A percentile compares a stretch with the other conserved stretches of the same genome.
Evolutionary conservation across 2,113 vertebrate species (phyloP).

Genomic region (Brevimyrus niger): DNA sequence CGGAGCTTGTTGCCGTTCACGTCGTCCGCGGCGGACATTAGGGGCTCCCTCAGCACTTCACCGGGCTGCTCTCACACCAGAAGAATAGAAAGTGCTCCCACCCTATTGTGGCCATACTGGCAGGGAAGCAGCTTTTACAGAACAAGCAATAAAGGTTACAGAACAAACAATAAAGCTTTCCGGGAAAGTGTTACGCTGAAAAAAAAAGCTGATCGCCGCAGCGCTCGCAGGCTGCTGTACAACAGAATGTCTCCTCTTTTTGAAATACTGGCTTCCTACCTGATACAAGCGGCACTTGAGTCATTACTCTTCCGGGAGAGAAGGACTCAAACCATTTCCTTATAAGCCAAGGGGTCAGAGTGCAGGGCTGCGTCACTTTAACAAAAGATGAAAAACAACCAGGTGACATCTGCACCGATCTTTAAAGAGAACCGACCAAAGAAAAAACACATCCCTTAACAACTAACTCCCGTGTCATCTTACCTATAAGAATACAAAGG

Average conservation of each 20-base stretch:
- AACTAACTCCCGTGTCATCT: neutral
- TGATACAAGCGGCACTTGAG: neutral
- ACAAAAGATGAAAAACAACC: neutral
- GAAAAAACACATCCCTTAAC: neutral
- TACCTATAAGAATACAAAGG: neutral
- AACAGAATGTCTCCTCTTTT: neutral
- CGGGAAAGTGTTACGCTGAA: neutral
- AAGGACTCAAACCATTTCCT: neutral
- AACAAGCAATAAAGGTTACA: slow-evolving; percentile 18
- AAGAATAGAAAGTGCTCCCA: slow-evolving; percentile 9
- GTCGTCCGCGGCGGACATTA: neutral
- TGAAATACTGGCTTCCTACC: neutral
- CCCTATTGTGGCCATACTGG: neutral
- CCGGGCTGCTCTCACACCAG: neutral
- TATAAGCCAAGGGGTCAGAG: neutral
- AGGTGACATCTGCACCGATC: neutral
- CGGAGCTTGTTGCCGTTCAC: neutral
- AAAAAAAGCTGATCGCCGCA: neutral
- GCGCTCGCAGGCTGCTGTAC: neutral
- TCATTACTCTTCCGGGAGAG: neutral
- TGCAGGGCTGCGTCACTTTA: neutral
- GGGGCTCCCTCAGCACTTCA: neutral
- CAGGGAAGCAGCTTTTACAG: slow-evolving; percentile 8
- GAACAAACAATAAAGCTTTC: slow-evolving; percentile 14
- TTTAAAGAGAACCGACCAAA: neutral